Evolutionary conservation across 2,888 invertebrate genomes (phyloP).

Genomic region (Crioceris asparagi): DNA sequence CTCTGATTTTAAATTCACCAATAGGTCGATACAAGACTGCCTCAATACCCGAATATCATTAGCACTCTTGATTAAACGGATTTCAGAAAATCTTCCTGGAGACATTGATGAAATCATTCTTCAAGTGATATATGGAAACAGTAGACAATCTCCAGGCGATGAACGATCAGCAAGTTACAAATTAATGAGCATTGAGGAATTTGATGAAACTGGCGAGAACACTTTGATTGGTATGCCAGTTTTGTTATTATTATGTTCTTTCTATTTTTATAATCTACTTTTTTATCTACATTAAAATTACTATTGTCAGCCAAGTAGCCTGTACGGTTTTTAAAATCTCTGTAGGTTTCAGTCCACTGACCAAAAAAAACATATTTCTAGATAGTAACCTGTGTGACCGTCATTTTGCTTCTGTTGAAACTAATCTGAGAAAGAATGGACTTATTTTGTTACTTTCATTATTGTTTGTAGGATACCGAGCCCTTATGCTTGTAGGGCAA

Average conservation of each 20-base stretch:
- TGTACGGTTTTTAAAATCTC: too few relatives aligned
- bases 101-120: slow-evolving; percentile 30
- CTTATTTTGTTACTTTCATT: too few relatives aligned
- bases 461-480: too few relatives aligned
- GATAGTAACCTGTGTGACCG: too few relatives aligned
- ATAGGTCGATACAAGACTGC: slow-evolving; percentile 21
- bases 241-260: neutral
- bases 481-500: too few relatives aligned
- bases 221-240: slow-evolving; percentile 7
- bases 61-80: slow-evolving; percentile 24
- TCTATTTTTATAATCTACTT: too few relatives aligned
- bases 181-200: slow-evolving; percentile 13
- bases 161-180: slow-evolving; percentile 25
- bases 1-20: slow-evolving; percentile 19
- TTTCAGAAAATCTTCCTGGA: slow-evolving; percentile 23
- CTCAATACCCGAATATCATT: slow-evolving; percentile 20
- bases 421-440: too few relatives aligned
- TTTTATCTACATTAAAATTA: too few relatives aligned
- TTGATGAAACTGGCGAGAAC: slow-evolving; percentile 7
- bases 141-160: slow-evolving; percentile 28
- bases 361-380: too few relatives aligned
- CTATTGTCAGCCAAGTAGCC: too few relatives aligned
- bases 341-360: too few relatives aligned
- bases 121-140: slow-evolving; percentile 32
- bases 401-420: too few relatives aligned